Conservation (phyloP, 1,140 invertebrate species). For the Hydropsyche tenuis region DNA sequence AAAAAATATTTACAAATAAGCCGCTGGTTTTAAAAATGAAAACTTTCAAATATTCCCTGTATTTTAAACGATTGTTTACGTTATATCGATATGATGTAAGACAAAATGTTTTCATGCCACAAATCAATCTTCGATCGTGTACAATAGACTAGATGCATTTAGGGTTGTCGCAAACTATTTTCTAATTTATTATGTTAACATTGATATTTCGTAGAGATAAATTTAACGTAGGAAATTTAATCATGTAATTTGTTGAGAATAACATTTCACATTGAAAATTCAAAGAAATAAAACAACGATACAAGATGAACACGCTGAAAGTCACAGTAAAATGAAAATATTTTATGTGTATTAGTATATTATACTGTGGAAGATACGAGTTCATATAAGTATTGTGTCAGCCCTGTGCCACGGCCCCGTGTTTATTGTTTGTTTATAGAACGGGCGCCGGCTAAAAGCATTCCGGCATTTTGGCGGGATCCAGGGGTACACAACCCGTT, state of each 20-base stretch:
- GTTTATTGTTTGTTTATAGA: slow-evolving; percentile 40
- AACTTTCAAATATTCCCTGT: slow-evolving; percentile 8
- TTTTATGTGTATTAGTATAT: neutral
- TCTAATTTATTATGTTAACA: too few species aligned
- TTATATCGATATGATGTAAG: slow-evolving; percentile 22
- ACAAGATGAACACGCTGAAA: too few species aligned
- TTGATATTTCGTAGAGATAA: too few species aligned
- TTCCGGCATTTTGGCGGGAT: slow-evolving; percentile 37
- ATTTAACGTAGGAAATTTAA: too few species aligned
- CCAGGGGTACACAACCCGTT: too few species aligned
- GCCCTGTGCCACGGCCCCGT: slow-evolving; percentile 9
- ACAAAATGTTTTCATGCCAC: slow-evolving; percentile 34
- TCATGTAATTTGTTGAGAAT: too few species aligned
- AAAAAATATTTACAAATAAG: too few species aligned
- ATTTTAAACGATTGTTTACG: slow-evolving; percentile 24
- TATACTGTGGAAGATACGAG: neutral
- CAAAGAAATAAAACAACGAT: too few species aligned
- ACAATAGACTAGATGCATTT: slow-evolving; percentile 6
- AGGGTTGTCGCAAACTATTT: slow-evolving; percentile 1
- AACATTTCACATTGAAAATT: too few species aligned
- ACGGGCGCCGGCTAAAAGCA: slow-evolving; percentile 38
- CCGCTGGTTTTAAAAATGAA: neutral
- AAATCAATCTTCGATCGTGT: slow-evolving; percentile 33
- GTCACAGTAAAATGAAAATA: neutral
- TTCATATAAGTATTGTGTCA: slow-evolving; percentile 9